Percentiles rank a stretch among this genome's conserved stretches.
Conservation (phyloP, 1,140 invertebrate species). For the Mya arenaria region DNA sequence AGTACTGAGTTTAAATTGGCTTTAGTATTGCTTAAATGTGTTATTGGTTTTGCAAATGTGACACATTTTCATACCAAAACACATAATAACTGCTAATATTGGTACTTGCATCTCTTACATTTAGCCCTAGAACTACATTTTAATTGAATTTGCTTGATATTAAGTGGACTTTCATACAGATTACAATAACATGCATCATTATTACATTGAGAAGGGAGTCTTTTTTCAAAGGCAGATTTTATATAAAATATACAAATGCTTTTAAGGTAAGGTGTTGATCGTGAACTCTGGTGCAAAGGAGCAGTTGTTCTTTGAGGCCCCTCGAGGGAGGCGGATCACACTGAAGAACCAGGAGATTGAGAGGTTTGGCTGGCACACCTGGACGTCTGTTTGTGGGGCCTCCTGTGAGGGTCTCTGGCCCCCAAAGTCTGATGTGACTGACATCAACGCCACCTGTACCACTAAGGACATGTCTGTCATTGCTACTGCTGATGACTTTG, state of each 20-base stretch:
- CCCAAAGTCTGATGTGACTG: conserved; percentile 80
- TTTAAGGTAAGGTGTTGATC: conserved; percentile 81
- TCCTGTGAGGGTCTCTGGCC: conserved; percentile 81
- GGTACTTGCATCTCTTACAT: too few species aligned
- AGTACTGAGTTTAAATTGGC: too few species aligned
- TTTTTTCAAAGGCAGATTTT: too few species aligned
- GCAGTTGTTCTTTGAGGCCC: conserved; percentile 81
- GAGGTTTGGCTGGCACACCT: conserved; percentile 78
- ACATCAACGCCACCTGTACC: conserved; percentile 79
- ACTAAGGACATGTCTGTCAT: conserved; percentile 74
- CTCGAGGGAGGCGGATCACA: conserved; percentile 78
- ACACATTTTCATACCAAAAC: not conserved
- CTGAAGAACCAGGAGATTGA: conserved; percentile 77
- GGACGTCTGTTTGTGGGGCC: conserved; percentile 79
- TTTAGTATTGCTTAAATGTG: not conserved
- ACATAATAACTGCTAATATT: too few species aligned
- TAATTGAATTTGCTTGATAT: too few species aligned
- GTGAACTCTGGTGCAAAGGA: conserved; percentile 81
- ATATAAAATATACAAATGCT: too few species aligned
- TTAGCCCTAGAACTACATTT: too few species aligned
- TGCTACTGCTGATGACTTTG: conserved; percentile 81
- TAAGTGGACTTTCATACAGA: too few species aligned
- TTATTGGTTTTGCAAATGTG: not conserved
- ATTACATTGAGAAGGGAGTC: too few species aligned
- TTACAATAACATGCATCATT: too few species aligned